phyloP scores from a whole-genome alignment of 37 sponge, comb jelly and placozoan species.

The Aplysina aerophoba region DNA sequence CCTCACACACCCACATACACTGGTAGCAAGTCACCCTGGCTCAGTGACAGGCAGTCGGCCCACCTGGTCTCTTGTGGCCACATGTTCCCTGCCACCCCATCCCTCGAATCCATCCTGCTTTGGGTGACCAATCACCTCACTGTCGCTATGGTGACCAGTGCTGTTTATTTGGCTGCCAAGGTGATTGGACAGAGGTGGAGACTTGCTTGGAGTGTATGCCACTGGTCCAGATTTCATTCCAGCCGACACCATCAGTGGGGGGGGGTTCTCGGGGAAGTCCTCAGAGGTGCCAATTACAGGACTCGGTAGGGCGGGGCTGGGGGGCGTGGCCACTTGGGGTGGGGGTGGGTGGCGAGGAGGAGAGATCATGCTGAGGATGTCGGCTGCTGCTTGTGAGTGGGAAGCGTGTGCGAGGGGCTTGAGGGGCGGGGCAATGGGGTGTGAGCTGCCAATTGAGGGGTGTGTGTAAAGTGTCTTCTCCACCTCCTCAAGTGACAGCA shows the following conservation, averaged over 20 bases:
- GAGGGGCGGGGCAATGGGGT: neutral
- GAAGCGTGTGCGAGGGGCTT: neutral
- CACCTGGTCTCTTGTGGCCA: no score
- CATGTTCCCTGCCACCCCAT: no score
- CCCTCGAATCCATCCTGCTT: no score
- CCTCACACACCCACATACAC: no score
- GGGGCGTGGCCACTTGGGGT: neutral
- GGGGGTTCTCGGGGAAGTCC: slow-evolving; percentile 33
- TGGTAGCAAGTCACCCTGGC: no score
- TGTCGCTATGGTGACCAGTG: no score
- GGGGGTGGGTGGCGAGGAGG: slow-evolving; percentile 1
- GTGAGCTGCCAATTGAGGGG: neutral
- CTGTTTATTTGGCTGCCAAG: no score
- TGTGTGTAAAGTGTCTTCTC: neutral
- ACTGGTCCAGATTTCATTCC: slow-evolving; percentile 27
- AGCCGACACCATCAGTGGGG: slow-evolving; percentile 29
- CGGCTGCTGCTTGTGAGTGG: no score
- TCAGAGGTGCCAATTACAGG: slow-evolving; percentile 19
- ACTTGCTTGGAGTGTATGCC: neutral
- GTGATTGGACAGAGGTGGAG: neutral
- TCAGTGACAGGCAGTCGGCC: no score
- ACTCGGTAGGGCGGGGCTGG: neutral
- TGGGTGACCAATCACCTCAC: no score
- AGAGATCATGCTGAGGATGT: neutral
- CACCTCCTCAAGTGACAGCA: slow-evolving; percentile 24